Evolutionary conservation across 2,113 vertebrate species (phyloP), one percentile per base, ranked within the genome.

Genomic region (Ahaetulla prasina): DNA sequence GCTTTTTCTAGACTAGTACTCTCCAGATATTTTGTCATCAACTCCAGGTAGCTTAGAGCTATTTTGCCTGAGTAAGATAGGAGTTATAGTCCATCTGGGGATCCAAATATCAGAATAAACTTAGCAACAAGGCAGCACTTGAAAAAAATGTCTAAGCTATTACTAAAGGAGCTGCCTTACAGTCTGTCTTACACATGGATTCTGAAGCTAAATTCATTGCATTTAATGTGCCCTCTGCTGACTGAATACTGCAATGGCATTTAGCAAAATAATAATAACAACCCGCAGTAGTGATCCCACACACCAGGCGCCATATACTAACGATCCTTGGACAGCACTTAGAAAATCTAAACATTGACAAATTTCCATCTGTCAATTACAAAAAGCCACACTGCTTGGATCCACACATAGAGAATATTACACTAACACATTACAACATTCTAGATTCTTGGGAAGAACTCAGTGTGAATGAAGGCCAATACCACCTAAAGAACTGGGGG

Each of bases 211-310:
- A 91, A 94, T 93, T 95, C 89, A 87, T 94, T 96, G 96, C 93
- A 97, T 97, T 92, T 93, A 84, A 92, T 97, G 95, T 95, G 95
- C 97, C 97, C 98, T 97, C 97, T 98, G 93, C 97, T 97, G 97
- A 93, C 91, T 87, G 16, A 89, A 10, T 93, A 20, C 57, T 89
- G 2, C 35, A 95, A 92, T 25, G 55, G 39, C 54, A 87, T 47
- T 87, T 60, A 74, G 4, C 35, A 90, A 92, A 22, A 54, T 60
- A 60, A 68, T 12, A 68, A 74, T 39, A 74, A 39, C 16, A 18
- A 74, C n/a, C 16, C 14, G 8, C n/a, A 74, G 16, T 74, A 6
- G 68, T 20, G n/a, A n/a, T 39, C n/a, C 6, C 68, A 74, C 12
- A 68, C n/a, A 68, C 63, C 7, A 12, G 12, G 12, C 6, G 12